These are phyloP conservation scores for Agrochola lychnidis DNA, from an alignment of 2,888 invertebrate genomes.

Conservation along the genomic window DNA sequence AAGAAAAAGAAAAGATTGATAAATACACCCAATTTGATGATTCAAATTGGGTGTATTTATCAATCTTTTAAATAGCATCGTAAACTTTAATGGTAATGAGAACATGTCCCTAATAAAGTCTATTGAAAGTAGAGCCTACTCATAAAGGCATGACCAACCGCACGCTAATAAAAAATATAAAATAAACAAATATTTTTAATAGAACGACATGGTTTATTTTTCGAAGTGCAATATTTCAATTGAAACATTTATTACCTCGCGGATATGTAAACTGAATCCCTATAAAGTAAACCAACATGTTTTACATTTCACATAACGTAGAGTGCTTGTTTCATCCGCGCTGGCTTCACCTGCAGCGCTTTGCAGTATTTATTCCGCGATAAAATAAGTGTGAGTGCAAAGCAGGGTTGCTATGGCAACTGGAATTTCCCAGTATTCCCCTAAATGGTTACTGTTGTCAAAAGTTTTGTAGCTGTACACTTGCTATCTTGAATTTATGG, in stretches of 20 bases:
- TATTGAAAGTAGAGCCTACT: constrained; percentile 1
- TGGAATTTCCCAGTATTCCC: constrained; percentile 19
- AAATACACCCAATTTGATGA: no score
- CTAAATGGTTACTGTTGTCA: constrained; percentile 25
- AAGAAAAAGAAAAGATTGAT: no score
- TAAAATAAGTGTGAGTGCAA: constrained; percentile 53
- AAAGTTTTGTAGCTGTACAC: constrained; percentile 33
- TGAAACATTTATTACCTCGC: constrained; percentile 46
- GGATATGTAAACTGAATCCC: constrained; percentile 51
- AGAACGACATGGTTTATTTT: constrained; percentile 13
- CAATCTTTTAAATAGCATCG: background rate
- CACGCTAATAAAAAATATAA: constrained; percentile 25
- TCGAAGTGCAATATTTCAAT: constrained; percentile 45
- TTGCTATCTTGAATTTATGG: constrained; percentile 32
- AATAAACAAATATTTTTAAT: constrained; percentile 5
- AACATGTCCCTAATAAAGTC: constrained; percentile 3
- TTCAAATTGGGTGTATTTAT: background rate
- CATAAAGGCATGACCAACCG: background rate
- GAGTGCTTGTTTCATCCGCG: constrained; percentile 53
- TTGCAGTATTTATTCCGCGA: constrained; percentile 52
- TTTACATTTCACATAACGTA: constrained; percentile 39
- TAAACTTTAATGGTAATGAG: constrained; percentile 18
- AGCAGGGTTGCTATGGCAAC: constrained; percentile 37
- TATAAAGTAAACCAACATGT: constrained; percentile 43
- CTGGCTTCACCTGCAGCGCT: constrained; percentile 44